Conservation (phyloP, 1,140 invertebrate species). For the Aphidius gifuensis region DNA sequence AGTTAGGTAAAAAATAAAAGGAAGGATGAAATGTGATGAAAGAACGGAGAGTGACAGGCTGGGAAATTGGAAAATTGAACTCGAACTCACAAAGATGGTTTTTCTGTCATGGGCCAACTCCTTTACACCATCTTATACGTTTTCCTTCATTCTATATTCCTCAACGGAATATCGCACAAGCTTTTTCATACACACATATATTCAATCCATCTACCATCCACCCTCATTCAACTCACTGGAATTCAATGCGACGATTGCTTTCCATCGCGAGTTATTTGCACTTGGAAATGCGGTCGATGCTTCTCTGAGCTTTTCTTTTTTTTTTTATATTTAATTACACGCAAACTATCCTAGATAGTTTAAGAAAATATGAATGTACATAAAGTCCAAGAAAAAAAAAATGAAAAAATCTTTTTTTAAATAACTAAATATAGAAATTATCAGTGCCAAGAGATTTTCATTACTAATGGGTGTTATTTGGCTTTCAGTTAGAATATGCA, state of each 20-base stretch:
- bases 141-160: not conserved
- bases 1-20: not conserved
- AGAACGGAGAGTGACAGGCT: slow-evolving; percentile 34
- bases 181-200: slow-evolving; percentile 10
- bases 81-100: slow-evolving; percentile 27
- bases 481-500: slow-evolving; percentile 16
- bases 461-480: slow-evolving; percentile 16
- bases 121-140: slow-evolving; percentile 18
- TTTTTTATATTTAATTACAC: slow-evolving; percentile 2
- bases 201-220: slow-evolving; percentile 1
- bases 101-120: slow-evolving; percentile 11
- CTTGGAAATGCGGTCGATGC: slow-evolving; percentile 6
- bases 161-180: too few species aligned
- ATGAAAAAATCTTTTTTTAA: not conserved
- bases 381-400: not conserved
- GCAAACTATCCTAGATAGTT: not conserved
- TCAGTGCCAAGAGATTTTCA: not conserved
- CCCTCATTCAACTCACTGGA: slow-evolving; percentile 2
- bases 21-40: slow-evolving; percentile 4
- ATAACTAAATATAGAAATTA: slow-evolving; percentile 4
- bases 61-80: slow-evolving; percentile 47
- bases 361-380: not conserved
- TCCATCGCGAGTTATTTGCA: slow-evolving; percentile 5
- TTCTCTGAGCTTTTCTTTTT: not conserved
- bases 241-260: slow-evolving; percentile 13